A percentile compares a stretch with the other conserved stretches of the same genome.
Evolutionary conservation across 2,113 vertebrate genomes (phyloP).

Genomic region (Eleginops maclovinus): DNA sequence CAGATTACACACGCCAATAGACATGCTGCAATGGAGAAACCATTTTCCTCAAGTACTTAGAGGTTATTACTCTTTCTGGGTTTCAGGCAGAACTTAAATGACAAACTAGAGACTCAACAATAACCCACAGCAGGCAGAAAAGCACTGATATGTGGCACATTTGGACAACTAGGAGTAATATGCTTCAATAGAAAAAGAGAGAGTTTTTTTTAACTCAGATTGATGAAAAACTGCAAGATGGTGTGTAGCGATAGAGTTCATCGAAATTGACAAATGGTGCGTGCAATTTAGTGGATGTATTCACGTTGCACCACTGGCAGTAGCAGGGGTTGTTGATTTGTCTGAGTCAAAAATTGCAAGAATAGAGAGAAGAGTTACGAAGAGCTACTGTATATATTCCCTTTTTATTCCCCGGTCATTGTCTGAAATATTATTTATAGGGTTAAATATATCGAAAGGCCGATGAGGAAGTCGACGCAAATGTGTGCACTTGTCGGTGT

Average conservation of each 20-base stretch:
- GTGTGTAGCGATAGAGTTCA: slow-evolving; percentile 5
- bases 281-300: slow-evolving; percentile 20
- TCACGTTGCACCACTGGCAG: slow-evolving; percentile 12
- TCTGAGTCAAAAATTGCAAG: slow-evolving; percentile 2
- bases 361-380: not conserved
- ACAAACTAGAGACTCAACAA: slow-evolving; percentile 37
- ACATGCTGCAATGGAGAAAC: slow-evolving; percentile 25
- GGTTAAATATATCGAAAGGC: slow-evolving; percentile 8
- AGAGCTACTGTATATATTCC: not conserved
- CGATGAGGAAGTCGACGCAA: not conserved
- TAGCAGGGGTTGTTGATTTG: not conserved
- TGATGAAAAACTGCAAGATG: slow-evolving; percentile 16
- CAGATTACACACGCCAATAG: slow-evolving; percentile 1
- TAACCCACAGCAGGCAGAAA: slow-evolving; percentile 22
- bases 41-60: slow-evolving; percentile 36
- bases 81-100: slow-evolving; percentile 49
- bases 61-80: slow-evolving; percentile 49
- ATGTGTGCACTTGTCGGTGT: not conserved
- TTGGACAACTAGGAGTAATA: slow-evolving; percentile 9
- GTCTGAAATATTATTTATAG: slow-evolving; percentile 6
- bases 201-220: not conserved
- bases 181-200: not conserved
- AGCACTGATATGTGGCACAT: slow-evolving; percentile 9
- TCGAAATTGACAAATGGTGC: slow-evolving; percentile 13
- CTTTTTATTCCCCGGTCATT: not conserved